A percentile compares a stretch with the other conserved stretches of the same genome.
Conservation (phyloP, 2,797 vertebrate genomes). For the Lithobates pipiens region DNA sequence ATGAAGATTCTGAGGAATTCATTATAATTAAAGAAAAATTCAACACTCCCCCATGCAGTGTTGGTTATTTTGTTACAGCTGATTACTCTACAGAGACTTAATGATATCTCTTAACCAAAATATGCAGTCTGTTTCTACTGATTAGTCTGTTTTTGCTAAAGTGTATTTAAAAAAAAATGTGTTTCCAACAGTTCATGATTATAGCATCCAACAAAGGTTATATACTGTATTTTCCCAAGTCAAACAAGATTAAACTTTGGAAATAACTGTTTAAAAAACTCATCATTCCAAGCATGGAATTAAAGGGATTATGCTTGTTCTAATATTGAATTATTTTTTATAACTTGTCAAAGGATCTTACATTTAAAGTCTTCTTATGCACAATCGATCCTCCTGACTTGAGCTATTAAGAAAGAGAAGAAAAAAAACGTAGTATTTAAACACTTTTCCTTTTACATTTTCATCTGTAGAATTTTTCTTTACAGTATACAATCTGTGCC, state of each 20-base stretch:
- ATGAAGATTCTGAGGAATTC: no score
- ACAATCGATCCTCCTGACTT: slow-evolving; percentile 51
- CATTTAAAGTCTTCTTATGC: slow-evolving; percentile 56
- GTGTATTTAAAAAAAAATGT: neutral
- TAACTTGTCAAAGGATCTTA: slow-evolving; percentile 53
- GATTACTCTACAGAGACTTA: no score
- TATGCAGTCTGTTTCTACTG: neutral
- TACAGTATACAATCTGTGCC: neutral
- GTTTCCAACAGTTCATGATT: neutral
- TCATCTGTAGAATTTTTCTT: slow-evolving; percentile 18
- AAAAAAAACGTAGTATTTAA: slow-evolving; percentile 47
- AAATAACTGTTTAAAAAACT: slow-evolving; percentile 41
- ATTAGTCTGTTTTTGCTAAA: neutral
- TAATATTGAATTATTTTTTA: slow-evolving; percentile 54
- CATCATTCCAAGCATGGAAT: slow-evolving; percentile 33
- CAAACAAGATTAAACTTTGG: slow-evolving; percentile 49
- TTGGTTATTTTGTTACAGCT: no score
- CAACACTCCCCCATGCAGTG: no score
- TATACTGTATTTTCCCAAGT: neutral
- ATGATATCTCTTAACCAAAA: neutral
- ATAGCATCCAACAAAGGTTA: neutral
- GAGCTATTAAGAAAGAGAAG: slow-evolving; percentile 34
- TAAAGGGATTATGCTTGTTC: slow-evolving; percentile 45
- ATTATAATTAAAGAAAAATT: no score
- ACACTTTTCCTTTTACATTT: slow-evolving; percentile 16